phyloP scores from a whole-genome alignment of 2,888 invertebrate genomes.

The Andrena hattorfiana region DNA sequence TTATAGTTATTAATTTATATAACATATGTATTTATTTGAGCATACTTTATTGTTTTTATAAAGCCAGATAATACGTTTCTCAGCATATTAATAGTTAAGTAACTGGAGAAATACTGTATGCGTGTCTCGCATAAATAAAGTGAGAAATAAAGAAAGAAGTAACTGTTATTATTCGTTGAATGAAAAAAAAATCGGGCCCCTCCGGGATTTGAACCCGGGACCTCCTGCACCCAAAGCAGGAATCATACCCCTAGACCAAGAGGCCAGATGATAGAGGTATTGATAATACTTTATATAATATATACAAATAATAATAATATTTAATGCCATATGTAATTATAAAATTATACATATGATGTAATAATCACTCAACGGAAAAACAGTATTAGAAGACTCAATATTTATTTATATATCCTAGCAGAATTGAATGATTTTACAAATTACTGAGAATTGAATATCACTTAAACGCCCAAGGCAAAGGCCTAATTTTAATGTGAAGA shows the following conservation, averaged over 20 bases:
- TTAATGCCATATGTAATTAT: neutral
- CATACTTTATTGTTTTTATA: too few species aligned
- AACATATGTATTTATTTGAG: neutral
- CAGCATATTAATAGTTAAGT: too few species aligned
- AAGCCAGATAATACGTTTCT: too few species aligned
- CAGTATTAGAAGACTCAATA: neutral
- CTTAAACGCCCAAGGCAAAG: neutral
- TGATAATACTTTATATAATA: accelerated
- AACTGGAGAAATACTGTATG: neutral
- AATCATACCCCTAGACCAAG: conserved; percentile 86
- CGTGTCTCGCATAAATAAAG: neutral
- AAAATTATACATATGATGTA: neutral
- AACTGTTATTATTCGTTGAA: neutral
- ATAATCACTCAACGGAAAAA: neutral
- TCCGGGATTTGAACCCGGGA: conserved; percentile 86
- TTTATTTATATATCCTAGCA: neutral
- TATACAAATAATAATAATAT: accelerated
- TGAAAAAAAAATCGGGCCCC: conserved; percentile 81
- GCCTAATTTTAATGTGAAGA: neutral
- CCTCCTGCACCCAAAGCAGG: conserved; percentile 86
- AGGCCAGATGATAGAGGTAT: conserved; percentile 72
- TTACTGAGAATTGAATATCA: neutral
- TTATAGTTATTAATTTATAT: neutral
- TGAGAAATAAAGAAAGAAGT: neutral
- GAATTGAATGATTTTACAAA: neutral